Percentiles rank a stretch among this genome's conserved stretches.
Conservation (phyloP, 2,888 invertebrate genomes). For the Mimachlamys varia region DNA sequence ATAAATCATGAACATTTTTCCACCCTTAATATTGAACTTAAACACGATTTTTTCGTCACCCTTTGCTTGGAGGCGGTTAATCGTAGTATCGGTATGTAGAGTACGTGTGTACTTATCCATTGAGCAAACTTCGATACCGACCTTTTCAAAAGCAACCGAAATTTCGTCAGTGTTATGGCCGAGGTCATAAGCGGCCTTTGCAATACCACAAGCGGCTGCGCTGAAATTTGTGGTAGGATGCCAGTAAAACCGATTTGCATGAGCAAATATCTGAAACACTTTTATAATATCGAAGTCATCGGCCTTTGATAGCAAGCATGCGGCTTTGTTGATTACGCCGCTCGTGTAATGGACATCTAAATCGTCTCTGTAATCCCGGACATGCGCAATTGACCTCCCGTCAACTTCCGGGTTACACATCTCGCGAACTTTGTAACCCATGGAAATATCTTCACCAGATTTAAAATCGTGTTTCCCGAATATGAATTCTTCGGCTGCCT, state of each 20-base stretch:
- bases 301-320: constrained; percentile 52
- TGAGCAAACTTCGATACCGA: constrained; percentile 60
- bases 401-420: constrained; percentile 54
- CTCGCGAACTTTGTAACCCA: constrained; percentile 38
- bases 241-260: constrained; percentile 67
- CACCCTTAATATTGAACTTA: neutral
- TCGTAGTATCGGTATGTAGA: constrained; percentile 29
- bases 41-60: constrained; percentile 40
- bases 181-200: constrained; percentile 64
- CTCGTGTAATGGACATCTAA: constrained; percentile 62
- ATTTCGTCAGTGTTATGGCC: constrained; percentile 57
- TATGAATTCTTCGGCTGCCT: constrained; percentile 55
- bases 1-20: neutral
- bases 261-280: constrained; percentile 62
- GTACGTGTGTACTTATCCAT: constrained; percentile 42
- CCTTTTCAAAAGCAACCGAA: constrained; percentile 54
- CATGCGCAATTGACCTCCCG: constrained; percentile 59
- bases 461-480: constrained; percentile 52
- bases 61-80: constrained; percentile 34
- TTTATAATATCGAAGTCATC: constrained; percentile 51
- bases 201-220: constrained; percentile 65
- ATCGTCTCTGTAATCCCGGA: constrained; percentile 48
- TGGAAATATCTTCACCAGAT: constrained; percentile 53
- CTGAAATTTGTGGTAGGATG: constrained; percentile 53
- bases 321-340: constrained; percentile 63